Conservation (phyloP, 2,113 vertebrate genomes). For the Phrynosoma blainvillii region DNA sequence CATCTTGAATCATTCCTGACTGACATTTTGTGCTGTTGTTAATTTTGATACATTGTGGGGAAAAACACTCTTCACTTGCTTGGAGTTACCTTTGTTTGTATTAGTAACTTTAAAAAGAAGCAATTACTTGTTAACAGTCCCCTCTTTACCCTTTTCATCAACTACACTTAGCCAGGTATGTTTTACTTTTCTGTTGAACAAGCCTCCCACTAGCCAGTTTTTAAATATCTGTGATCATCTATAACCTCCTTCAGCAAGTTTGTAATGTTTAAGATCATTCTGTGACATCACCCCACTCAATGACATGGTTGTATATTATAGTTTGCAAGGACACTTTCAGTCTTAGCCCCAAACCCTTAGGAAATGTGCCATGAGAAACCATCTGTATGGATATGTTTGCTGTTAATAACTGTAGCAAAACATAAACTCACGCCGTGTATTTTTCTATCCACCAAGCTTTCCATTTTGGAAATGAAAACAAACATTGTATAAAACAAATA, state of each 20-base stretch:
- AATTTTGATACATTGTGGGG: not conserved
- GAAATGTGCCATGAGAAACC: constrained; percentile 21
- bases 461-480: constrained; percentile 25
- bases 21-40: too few species aligned
- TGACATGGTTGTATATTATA: not conserved
- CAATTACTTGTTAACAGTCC: not conserved
- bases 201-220: not conserved
- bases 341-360: not conserved
- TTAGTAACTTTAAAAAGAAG: not conserved
- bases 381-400: constrained; percentile 25
- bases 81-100: not conserved
- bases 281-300: not conserved
- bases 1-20: too few species aligned
- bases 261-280: not conserved
- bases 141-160: not conserved
- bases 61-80: not conserved
- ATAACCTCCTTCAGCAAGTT: not conserved
- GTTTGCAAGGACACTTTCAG: not conserved
- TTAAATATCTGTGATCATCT: not conserved
- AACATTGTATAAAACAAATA: constrained; percentile 35
- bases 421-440: not conserved
- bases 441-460: constrained; percentile 36
- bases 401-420: constrained; percentile 36
- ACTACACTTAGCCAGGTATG: not conserved
- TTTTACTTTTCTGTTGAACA: not conserved